Evolutionary conservation across 35 echinoderm and acorn worm genomes (phyloP), one percentile per base, ranked within the genome.

Genomic region (Nesometra sesokonis): DNA sequence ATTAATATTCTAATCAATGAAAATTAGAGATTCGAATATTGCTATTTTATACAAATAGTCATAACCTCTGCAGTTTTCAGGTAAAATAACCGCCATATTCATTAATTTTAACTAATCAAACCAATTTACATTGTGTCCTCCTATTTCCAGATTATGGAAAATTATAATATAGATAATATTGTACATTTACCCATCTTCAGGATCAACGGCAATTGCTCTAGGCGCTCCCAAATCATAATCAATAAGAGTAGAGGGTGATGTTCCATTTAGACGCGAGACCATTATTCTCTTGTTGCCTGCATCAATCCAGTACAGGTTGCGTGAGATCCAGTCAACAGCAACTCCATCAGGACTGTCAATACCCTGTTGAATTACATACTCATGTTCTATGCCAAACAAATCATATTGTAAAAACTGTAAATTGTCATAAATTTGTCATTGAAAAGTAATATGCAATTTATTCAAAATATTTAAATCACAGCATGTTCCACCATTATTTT

Each of bases 281-380:
- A 0, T 32, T 32, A 81, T 81, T 35, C 0, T 32, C 17, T 81
- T 32, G 5, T 9, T 81, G 5, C 80, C 80, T 32, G 80, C 35
- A 5, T 81, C 33, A 19, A 32, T 81, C 29, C 33, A 81, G 80
- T 81, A 81, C 32, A 81, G 35, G 32, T 81, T 81, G 5, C 80
- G 31, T 21, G 30, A 13, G 21, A 81, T 34, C 80, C 80, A 81
- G 32, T 81, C 80, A 0, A 81, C 80, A 32, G 80, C 80, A 21
- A 81, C 13, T 43, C 94, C 94, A 31, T 91, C 90, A 0, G 95
- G 91, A 35, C 76, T 80, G n/a, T 86, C n/a, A 8, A 93, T 46
- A 36, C 92, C 95, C 84, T 91, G 91, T 52, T 97, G 91, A 17
- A 97, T 97, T 46, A 97, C 92, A 23, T 91, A 83, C 33, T 97